Evolutionary conservation across 2,888 invertebrate genomes (phyloP).

Genomic region (Phania funesta): DNA sequence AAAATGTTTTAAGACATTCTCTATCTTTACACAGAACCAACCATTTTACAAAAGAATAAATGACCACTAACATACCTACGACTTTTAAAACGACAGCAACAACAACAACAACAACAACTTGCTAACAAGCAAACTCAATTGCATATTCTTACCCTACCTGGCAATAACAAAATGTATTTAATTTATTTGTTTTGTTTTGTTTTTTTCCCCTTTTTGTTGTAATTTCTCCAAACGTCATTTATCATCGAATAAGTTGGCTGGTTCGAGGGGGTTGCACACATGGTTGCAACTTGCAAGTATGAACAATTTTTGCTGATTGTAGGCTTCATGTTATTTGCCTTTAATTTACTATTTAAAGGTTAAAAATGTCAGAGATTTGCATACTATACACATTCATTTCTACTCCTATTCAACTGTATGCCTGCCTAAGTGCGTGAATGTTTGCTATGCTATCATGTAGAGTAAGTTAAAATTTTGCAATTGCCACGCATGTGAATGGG

Average conservation of each 20-base stretch:
- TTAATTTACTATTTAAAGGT: slow-evolving; percentile 68
- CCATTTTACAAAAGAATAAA: not conserved
- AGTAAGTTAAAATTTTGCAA: slow-evolving; percentile 11
- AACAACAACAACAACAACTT: not conserved
- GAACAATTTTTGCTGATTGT: slow-evolving; percentile 48
- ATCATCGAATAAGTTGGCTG: slow-evolving; percentile 26
- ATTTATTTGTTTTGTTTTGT: slow-evolving; percentile 42
- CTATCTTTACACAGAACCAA: not conserved
- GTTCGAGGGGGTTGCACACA: not conserved
- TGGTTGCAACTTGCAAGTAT: not conserved
- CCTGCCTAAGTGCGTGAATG: slow-evolving; percentile 25
- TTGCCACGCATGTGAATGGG: not conserved
- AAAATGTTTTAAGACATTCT: not conserved
- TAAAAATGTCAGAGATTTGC: slow-evolving; percentile 65
- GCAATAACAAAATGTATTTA: not conserved
- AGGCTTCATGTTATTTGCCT: slow-evolving; percentile 58
- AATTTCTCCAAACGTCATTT: slow-evolving; percentile 48
- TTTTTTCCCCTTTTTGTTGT: too few relatives aligned
- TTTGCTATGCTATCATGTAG: slow-evolving; percentile 11
- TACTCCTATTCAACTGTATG: slow-evolving; percentile 16
- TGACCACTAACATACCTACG: too few relatives aligned
- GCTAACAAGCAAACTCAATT: not conserved
- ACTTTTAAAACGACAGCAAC: not conserved
- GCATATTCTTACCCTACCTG: not conserved
- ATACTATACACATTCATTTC: slow-evolving; percentile 25